Evolutionary conservation across 2,113 vertebrate genomes (phyloP).

Genomic region (Trichechus manatus): DNA sequence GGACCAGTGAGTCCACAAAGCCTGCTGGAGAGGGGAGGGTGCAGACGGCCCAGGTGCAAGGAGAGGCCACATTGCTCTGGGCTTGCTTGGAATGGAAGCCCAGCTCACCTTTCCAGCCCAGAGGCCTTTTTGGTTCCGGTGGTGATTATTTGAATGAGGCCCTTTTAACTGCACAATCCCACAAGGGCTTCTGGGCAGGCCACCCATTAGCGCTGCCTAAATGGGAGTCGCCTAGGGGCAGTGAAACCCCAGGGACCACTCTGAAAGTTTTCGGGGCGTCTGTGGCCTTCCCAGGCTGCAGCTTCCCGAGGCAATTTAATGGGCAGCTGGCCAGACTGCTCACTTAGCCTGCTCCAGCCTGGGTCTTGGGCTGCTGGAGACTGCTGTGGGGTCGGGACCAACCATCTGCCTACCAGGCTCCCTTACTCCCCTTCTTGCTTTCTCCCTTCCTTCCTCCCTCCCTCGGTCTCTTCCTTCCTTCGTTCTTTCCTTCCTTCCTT

Average conservation of each 20-base stretch:
- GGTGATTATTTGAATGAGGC: conserved; percentile 65
- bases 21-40: neutral
- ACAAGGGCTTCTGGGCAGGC: conserved; percentile 56
- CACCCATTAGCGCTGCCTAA: conserved; percentile 72
- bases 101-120: neutral
- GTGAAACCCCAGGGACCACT: conserved; percentile 58
- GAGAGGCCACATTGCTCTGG: neutral
- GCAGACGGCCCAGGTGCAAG: neutral
- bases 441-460: neutral
- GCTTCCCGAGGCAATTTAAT: conserved; percentile 32
- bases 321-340: neutral
- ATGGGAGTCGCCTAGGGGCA: conserved; percentile 68
- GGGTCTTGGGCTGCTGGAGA: neutral
- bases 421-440: neutral
- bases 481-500: too few species aligned
- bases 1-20: neutral
- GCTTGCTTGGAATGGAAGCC: conserved; percentile 1
- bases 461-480: accelerated
- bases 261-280: conserved; percentile 42
- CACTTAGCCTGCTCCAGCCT: neutral
- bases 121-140: conserved; percentile 21
- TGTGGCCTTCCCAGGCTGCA: neutral
- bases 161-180: conserved; percentile 36
- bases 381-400: neutral
- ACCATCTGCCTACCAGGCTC: neutral